These are phyloP conservation scores for Rhinogobius similis DNA, from an alignment of 2,113 vertebrate genomes.

Conservation along the genomic window DNA sequence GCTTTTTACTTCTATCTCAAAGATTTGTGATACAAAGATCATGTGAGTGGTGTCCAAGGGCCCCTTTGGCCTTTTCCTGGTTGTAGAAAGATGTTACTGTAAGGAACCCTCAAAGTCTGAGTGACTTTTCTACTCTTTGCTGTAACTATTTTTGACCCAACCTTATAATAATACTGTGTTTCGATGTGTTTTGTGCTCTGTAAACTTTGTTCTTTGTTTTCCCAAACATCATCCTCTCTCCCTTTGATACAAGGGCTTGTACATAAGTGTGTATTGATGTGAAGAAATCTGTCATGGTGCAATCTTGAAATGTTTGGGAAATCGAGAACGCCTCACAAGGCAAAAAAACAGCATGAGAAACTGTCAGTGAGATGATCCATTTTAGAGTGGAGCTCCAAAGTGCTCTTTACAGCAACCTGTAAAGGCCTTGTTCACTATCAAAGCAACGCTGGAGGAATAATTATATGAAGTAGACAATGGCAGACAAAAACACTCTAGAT, in stretches of 20 bases:
- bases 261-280: conserved; percentile 44
- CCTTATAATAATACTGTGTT: conserved; percentile 39
- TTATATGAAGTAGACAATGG: conserved; percentile 3
- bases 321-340: conserved; percentile 58
- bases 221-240: conserved; percentile 52
- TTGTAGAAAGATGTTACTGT: conserved; percentile 38
- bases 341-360: conserved; percentile 49
- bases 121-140: conserved; percentile 63
- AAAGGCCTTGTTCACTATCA: conserved; percentile 8
- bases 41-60: conserved; percentile 32
- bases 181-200: conserved; percentile 24
- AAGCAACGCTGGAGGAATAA: conserved; percentile 21
- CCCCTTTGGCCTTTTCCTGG: conserved; percentile 40
- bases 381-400: conserved; percentile 37
- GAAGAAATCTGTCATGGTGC: conserved; percentile 47
- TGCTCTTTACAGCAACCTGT: conserved; percentile 30
- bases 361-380: conserved; percentile 68
- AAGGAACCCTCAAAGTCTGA: conserved; percentile 17
- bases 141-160: conserved; percentile 43
- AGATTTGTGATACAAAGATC: conserved; percentile 50
- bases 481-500: conserved; percentile 6
- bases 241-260: conserved; percentile 62
- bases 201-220: conserved; percentile 48
- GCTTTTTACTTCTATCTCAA: conserved; percentile 44
- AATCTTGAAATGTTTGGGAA: conserved; percentile 67